A percentile compares a stretch with the other conserved stretches of the same genome.
Conservation (phyloP, 2,113 vertebrate species). For the Semnornis frantzii region DNA sequence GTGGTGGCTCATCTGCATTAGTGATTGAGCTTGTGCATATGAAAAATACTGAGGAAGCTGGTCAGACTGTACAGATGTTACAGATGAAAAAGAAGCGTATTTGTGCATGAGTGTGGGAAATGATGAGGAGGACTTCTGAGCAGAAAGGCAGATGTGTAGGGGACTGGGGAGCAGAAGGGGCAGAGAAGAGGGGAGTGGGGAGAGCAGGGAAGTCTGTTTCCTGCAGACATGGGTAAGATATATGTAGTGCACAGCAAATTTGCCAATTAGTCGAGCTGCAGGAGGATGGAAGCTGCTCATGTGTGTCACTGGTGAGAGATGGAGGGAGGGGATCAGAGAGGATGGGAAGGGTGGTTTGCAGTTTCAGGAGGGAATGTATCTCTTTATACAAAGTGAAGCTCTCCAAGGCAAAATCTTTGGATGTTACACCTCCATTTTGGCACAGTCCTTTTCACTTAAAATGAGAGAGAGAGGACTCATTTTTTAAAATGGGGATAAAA, state of each 20-base stretch:
- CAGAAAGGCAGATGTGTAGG: not conserved
- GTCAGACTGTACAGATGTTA: not conserved
- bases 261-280: not conserved
- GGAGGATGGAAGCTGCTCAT: not conserved
- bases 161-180: not conserved
- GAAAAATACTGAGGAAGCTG: not conserved
- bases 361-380: not conserved
- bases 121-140: not conserved
- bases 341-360: not conserved
- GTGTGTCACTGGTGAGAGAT: not conserved
- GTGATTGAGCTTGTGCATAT: conserved; percentile 19
- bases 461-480: not conserved
- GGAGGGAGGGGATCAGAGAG: not conserved
- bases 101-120: not conserved
- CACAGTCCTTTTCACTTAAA: not conserved
- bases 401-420: not conserved
- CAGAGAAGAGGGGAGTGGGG: not conserved
- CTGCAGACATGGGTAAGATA: not conserved
- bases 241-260: not conserved
- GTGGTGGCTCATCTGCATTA: conserved; percentile 53
- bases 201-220: not conserved
- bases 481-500: not conserved
- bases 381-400: not conserved
- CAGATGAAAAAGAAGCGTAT: not conserved
- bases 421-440: not conserved